phyloP scores from a whole-genome alignment of 2,797 vertebrate genomes.

The Arctocebus calabarensis region DNA sequence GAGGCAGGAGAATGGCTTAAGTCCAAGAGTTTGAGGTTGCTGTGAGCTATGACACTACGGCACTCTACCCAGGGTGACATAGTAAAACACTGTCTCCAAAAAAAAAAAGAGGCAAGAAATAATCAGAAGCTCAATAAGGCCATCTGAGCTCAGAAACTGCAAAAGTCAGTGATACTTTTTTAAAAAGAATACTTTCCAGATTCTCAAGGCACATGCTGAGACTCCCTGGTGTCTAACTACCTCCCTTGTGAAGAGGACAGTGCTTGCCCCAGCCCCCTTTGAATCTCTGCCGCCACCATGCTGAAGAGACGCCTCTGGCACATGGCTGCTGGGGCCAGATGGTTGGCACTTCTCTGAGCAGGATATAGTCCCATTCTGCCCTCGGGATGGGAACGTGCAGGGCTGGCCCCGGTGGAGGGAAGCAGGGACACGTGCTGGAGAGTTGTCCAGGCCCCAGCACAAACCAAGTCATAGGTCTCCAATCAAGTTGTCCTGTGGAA shows the following conservation, averaged over 20 bases:
- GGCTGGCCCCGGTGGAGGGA: fast-evolving
- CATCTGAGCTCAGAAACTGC: slow-evolving; percentile 36
- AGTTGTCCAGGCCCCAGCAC: background rate
- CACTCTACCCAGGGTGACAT: too few relatives aligned
- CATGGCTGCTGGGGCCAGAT: background rate
- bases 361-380: background rate
- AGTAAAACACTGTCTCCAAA: background rate
- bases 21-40: too few relatives aligned
- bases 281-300: background rate
- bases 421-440: background rate
- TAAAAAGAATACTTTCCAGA: background rate
- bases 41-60: too few relatives aligned
- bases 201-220: background rate
- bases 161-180: slow-evolving; percentile 26
- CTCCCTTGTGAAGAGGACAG: background rate
- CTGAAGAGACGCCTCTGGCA: slow-evolving; percentile 36
- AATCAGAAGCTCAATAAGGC: background rate
- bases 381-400: background rate
- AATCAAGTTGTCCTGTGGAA: background rate
- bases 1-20: too few relatives aligned
- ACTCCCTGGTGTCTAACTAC: background rate
- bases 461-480: background rate
- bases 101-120: slow-evolving; percentile 18
- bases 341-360: background rate
- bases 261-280: background rate